Conservation (phyloP, 2,113 vertebrate genomes). For the Phalacrocorax pelagicus region DNA sequence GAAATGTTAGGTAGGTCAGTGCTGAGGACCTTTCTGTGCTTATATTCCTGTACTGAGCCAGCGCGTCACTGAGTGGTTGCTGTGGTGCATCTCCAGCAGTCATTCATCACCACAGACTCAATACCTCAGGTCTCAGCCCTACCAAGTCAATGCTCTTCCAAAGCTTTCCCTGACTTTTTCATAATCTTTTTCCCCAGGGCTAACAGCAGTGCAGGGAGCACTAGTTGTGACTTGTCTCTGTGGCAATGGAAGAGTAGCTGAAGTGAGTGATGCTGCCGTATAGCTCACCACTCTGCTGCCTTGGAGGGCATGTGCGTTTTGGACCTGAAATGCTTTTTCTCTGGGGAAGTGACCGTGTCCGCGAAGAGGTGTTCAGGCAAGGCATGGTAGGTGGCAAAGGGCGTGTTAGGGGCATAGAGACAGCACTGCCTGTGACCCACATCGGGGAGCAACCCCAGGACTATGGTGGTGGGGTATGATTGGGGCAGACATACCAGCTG, state of each 20-base stretch:
- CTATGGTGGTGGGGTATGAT: neutral
- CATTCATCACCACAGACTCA: neutral
- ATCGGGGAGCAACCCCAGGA: neutral
- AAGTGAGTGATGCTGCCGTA: neutral
- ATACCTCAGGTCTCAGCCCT: neutral
- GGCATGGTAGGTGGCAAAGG: neutral
- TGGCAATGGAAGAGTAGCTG: neutral
- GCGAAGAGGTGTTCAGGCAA: neutral
- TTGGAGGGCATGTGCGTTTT: neutral
- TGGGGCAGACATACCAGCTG: neutral
- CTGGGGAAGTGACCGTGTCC: neutral
- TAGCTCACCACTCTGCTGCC: neutral
- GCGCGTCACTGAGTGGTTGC: neutral
- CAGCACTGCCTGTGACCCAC: neutral
- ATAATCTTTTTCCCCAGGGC: neutral
- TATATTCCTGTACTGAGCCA: neutral
- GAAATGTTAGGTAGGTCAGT: neutral
- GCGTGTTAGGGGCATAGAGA: neutral
- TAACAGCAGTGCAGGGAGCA: neutral
- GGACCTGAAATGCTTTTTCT: neutral
- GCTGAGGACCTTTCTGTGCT: neutral
- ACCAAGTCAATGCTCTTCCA: neutral
- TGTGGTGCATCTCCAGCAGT: neutral
- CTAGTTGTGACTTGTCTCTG: neutral
- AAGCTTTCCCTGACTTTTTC: neutral